phyloP scores from a whole-genome alignment of 1,140 invertebrate species.

The Zelostemma sp. region DNA sequence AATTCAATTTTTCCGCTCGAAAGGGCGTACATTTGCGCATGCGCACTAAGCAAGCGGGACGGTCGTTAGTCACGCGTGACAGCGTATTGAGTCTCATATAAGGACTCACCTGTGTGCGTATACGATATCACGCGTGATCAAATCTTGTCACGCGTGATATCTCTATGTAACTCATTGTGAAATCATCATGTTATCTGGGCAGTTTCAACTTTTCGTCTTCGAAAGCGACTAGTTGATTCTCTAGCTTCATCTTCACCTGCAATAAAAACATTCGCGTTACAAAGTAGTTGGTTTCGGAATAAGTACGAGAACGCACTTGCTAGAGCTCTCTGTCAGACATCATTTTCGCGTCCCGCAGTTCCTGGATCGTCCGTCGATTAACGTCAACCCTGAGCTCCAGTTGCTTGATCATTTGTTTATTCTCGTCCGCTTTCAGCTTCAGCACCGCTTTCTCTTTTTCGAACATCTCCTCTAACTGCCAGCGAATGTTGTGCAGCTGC shows the following conservation, averaged over 20 bases:
- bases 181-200: too few species aligned
- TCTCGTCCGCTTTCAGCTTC: constrained; percentile 57
- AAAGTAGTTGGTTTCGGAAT: constrained; percentile 62
- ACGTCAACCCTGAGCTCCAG: constrained; percentile 61
- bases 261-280: constrained; percentile 40
- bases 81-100: too few species aligned
- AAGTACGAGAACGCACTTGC: constrained; percentile 59
- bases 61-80: too few species aligned
- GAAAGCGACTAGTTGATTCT: constrained; percentile 53
- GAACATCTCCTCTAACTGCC: constrained; percentile 66
- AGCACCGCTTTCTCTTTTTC: constrained; percentile 64
- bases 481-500: constrained; percentile 62
- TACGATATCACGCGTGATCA: too few species aligned
- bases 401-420: constrained; percentile 64
- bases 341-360: constrained; percentile 50
- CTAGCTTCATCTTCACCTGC: constrained; percentile 58
- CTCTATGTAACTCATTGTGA: too few species aligned
- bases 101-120: too few species aligned
- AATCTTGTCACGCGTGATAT: too few species aligned
- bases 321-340: constrained; percentile 55
- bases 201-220: constrained; percentile 56
- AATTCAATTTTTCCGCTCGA: too few species aligned
- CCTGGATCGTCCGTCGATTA: constrained; percentile 56
- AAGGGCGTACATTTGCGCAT: too few species aligned
- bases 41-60: too few species aligned